A percentile compares a stretch with the other conserved stretches of the same genome.
Conservation (phyloP, 2,888 invertebrate species). For the Ormyrus labotus region DNA sequence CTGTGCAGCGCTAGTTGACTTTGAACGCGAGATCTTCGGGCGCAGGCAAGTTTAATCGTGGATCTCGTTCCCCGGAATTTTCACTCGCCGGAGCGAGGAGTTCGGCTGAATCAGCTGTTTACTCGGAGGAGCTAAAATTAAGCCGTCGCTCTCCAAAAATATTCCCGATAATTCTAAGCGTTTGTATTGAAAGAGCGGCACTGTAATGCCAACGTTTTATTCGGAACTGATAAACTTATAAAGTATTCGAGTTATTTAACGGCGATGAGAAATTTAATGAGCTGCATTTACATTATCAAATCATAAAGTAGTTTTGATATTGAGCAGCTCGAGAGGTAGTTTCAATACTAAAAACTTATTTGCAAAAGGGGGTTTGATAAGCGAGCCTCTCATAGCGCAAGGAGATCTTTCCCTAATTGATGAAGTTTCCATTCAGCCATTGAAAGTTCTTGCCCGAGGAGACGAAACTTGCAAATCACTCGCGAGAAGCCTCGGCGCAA, state of each 20-base stretch:
- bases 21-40: conserved; percentile 2
- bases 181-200: no score
- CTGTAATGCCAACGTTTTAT: no score
- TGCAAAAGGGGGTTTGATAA: conserved; percentile 18
- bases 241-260: no score
- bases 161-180: no score
- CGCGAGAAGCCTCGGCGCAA: conserved; percentile 1
- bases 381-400: neutral
- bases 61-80: conserved; percentile 30
- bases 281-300: no score
- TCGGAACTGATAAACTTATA: no score
- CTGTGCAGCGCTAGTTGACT: neutral
- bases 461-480: conserved; percentile 39
- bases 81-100: neutral
- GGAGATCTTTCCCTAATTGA: conserved; percentile 39
- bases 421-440: conserved; percentile 44
- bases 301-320: no score
- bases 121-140: conserved; percentile 39
- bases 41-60: neutral
- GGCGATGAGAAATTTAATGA: no score
- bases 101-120: conserved; percentile 45
- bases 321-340: no score
- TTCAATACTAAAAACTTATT: neutral
- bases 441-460: conserved; percentile 26
- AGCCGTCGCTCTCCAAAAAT: neutral